phyloP scores from a whole-genome alignment of 1,140 invertebrate species.

The Hylyphantes graminicola region DNA sequence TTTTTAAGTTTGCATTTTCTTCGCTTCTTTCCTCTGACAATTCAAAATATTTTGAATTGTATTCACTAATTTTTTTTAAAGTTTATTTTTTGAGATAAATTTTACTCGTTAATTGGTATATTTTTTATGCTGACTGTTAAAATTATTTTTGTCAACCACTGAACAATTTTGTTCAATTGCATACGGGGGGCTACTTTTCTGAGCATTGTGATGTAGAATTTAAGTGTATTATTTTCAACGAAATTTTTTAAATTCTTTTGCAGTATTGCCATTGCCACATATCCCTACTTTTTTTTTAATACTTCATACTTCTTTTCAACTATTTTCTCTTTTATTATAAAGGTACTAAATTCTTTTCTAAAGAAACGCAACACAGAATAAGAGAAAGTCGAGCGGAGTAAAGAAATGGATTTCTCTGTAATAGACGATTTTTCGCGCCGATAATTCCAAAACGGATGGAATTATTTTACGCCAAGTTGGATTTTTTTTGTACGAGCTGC shows the following conservation, averaged over 20 bases:
- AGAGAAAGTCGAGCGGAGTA: neutral
- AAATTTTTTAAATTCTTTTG: no score
- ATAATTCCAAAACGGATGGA: conserved; percentile 19
- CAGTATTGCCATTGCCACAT: no score
- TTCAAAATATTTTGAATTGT: neutral
- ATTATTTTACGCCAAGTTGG: conserved; percentile 10
- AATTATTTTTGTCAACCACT: no score
- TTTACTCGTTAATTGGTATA: no score
- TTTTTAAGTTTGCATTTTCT: neutral
- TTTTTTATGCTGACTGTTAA: no score
- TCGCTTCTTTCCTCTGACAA: neutral
- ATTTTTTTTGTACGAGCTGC: neutral
- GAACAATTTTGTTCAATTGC: no score
- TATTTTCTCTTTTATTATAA: neutral
- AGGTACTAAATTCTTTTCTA: conserved; percentile 10
- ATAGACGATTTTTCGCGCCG: conserved; percentile 34
- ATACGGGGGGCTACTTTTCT: no score
- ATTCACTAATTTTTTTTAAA: no score
- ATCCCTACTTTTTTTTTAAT: neutral
- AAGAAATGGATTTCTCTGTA: conserved; percentile 16
- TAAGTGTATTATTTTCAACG: no score
- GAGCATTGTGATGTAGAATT: no score
- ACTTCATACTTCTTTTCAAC: no score
- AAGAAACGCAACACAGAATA: neutral
- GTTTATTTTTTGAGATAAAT: no score